Evolutionary conservation across 2,797 vertebrate species (phyloP).

Genomic region (Phrynocephalus forsythii): DNA sequence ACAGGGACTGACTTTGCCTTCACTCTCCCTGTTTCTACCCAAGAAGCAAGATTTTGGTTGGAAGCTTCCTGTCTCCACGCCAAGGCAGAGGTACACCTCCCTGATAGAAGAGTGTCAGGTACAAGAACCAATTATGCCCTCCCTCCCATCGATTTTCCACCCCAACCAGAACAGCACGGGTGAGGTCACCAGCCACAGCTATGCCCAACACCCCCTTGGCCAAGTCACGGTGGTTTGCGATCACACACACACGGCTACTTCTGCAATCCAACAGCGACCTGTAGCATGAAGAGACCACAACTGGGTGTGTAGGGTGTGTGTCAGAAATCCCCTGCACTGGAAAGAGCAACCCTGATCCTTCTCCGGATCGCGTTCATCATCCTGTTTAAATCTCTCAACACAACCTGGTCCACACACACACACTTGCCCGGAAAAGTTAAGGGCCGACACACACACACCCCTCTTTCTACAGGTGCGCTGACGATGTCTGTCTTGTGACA

Average conservation of each 20-base stretch:
- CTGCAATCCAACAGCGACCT: conserved; percentile 15
- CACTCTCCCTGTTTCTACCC: not conserved
- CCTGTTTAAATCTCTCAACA: not conserved
- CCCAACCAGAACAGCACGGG: not conserved
- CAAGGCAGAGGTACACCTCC: not conserved
- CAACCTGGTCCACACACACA: not conserved
- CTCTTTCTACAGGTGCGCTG: not conserved
- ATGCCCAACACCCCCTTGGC: conserved; percentile 17
- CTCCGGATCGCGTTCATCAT: not conserved
- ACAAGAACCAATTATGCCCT: not conserved
- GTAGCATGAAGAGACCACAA: conserved; percentile 26
- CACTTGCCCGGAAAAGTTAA: too few relatives aligned
- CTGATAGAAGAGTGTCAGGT: not conserved
- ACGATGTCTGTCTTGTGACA: not conserved
- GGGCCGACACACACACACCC: too few relatives aligned
- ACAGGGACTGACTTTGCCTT: not conserved
- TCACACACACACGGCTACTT: conserved; percentile 21
- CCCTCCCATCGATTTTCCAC: not conserved
- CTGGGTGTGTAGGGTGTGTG: not conserved
- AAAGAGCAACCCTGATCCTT: not conserved
- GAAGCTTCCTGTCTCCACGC: not conserved
- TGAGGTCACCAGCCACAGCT: conserved; percentile 39
- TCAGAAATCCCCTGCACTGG: not conserved
- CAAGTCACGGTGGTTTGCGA: conserved; percentile 23
- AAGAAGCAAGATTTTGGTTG: not conserved